phyloP scores from a whole-genome alignment of 1,140 invertebrate species.

The Hycleus phaleratus region DNA sequence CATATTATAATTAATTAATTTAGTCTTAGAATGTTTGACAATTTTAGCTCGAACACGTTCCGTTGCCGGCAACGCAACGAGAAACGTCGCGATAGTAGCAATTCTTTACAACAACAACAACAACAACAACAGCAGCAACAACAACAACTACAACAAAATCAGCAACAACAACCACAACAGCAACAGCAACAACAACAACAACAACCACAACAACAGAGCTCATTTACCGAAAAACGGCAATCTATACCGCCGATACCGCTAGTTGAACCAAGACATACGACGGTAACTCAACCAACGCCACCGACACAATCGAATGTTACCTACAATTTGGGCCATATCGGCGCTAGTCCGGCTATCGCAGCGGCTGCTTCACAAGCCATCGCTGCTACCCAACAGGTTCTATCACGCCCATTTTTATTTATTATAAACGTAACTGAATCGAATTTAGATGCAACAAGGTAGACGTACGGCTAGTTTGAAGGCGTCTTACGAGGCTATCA shows the following conservation, averaged over 20 bases:
- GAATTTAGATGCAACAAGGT: conserved; percentile 80
- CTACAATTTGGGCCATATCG: conserved; percentile 52
- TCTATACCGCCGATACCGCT: conserved; percentile 28
- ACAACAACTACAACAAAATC: no score
- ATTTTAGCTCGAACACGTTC: background rate
- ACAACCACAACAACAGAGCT: conserved; percentile 1
- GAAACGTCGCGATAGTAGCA: conserved; percentile 35
- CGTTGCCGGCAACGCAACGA: conserved; percentile 28
- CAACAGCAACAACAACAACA: no score
- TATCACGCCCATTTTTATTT: background rate
- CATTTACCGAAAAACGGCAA: conserved; percentile 42
- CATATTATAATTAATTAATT: no score
- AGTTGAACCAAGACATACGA: conserved; percentile 22
- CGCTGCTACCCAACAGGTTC: conserved; percentile 86
- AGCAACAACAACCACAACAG: no score
- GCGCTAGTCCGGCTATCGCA: conserved; percentile 83
- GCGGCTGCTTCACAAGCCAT: conserved; percentile 94
- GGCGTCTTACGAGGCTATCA: conserved; percentile 86
- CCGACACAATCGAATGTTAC: conserved; percentile 36
- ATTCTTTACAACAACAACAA: conserved; percentile 12
- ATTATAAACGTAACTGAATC: background rate
- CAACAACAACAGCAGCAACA: no score
- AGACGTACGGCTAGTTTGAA: conserved; percentile 88
- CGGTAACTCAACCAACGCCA: conserved; percentile 15
- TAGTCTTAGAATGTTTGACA: background rate